A percentile compares a stretch with the other conserved stretches of the same genome.
phyloP scores from a whole-genome alignment of 2,797 vertebrate genomes.

The Dipus sagitta region DNA sequence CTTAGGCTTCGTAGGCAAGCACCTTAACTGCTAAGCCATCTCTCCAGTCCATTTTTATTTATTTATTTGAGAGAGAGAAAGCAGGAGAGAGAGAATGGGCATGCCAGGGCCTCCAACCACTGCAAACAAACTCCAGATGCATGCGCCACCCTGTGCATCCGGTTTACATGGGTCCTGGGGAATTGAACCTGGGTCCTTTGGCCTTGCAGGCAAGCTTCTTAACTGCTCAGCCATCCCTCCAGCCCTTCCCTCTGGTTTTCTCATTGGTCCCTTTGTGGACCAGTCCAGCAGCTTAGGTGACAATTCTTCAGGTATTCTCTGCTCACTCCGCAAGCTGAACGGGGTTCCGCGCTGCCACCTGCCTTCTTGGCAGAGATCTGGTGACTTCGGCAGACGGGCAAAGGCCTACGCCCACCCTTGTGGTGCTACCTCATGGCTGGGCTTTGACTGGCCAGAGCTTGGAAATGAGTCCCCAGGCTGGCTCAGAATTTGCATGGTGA shows the following conservation, averaged over 20 bases:
- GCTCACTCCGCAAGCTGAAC: background rate
- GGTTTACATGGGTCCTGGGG: too few species aligned
- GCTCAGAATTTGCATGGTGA: background rate
- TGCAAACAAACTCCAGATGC: too few species aligned
- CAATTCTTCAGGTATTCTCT: background rate
- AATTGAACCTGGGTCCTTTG: too few species aligned
- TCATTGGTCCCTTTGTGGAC: background rate
- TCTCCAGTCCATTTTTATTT: too few species aligned
- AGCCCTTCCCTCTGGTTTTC: background rate
- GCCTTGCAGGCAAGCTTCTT: too few species aligned
- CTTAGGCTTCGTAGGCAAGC: too few species aligned
- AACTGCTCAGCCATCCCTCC: too few species aligned
- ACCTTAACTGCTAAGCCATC: too few species aligned
- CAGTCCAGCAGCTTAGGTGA: background rate
- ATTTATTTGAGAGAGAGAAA: too few species aligned
- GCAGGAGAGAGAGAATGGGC: too few species aligned
- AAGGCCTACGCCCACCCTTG: background rate
- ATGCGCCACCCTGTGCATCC: too few species aligned
- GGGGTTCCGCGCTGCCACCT: background rate
- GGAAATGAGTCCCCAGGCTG: background rate
- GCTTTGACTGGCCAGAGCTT: background rate
- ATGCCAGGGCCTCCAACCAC: too few species aligned
- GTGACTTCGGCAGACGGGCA: slow-evolving; percentile 4
- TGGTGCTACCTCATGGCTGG: background rate
- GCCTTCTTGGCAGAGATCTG: slow-evolving; percentile 6